Evolutionary conservation across 1,140 invertebrate species (phyloP).

Genomic region (Harpegnathos saltator): DNA sequence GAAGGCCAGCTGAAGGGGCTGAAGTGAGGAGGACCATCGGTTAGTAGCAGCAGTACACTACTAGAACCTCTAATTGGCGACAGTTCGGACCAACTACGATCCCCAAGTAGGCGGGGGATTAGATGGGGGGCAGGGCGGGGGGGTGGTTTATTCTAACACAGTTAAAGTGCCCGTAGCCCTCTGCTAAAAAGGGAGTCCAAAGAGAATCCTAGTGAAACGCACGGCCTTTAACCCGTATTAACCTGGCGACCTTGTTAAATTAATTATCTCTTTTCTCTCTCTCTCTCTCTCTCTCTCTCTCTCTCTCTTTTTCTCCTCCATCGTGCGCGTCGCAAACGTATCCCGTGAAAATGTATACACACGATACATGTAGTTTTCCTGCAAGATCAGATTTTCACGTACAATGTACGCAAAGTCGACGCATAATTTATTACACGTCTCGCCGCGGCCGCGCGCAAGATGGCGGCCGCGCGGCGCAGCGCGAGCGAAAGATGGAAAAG

Average conservation of each 20-base stretch:
- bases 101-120: not conserved
- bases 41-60: conserved; percentile 3
- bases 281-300: too few species aligned
- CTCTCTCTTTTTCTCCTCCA: too few species aligned
- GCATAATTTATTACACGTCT: too few species aligned
- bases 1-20: too few species aligned
- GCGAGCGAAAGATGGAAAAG: too few species aligned
- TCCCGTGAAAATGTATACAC: too few species aligned
- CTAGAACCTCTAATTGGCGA: not conserved
- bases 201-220: conserved; percentile 8
- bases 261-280: not conserved
- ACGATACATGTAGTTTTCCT: too few species aligned
- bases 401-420: too few species aligned
- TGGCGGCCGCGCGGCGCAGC: too few species aligned
- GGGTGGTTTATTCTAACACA: conserved; percentile 6
- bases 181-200: conserved; percentile 7
- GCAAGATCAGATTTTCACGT: too few species aligned
- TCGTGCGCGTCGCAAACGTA: too few species aligned
- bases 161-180: not conserved
- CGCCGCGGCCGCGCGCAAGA: too few species aligned
- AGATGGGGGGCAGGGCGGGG: not conserved
- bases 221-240: conserved; percentile 38
- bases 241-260: conserved; percentile 6
- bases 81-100: not conserved
- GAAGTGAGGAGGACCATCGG: not conserved